phyloP scores from a whole-genome alignment of 1,140 invertebrate genomes.

The Pachyrhynchus sulphureomaculatus region DNA sequence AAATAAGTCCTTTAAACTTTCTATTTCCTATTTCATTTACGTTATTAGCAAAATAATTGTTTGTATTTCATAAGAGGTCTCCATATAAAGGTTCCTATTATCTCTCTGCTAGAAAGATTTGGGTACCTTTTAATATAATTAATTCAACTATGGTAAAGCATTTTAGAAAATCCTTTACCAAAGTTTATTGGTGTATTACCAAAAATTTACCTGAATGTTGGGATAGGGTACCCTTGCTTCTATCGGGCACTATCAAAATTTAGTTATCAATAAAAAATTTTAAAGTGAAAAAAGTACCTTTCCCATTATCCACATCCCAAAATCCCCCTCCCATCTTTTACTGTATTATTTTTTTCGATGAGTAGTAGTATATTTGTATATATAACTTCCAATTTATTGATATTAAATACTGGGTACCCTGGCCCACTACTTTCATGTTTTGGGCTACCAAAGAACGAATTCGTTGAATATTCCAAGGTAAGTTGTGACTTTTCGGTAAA shows the following conservation, averaged over 20 bases:
- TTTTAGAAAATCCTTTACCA: conserved; percentile 12
- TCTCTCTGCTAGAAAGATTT: conserved; percentile 17
- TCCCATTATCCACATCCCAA: conserved; percentile 34
- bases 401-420: conserved; percentile 40
- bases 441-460: neutral
- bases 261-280: conserved; percentile 23
- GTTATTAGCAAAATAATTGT: no score
- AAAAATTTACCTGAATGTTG: conserved; percentile 91
- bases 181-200: conserved; percentile 16
- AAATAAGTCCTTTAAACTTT: no score
- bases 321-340: conserved; percentile 18
- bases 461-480: conserved; percentile 27
- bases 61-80: neutral
- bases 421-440: conserved; percentile 27
- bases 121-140: neutral
- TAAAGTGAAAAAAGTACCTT: conserved; percentile 12
- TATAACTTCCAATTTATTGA: conserved; percentile 23
- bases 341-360: conserved; percentile 5
- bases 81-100: conserved; percentile 1
- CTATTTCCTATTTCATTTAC: no score
- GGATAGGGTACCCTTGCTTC: conserved; percentile 91
- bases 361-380: conserved; percentile 22
- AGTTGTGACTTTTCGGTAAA: conserved; percentile 19
- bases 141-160: conserved; percentile 19
- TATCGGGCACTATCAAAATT: conserved; percentile 50